Conservation (phyloP, 2,113 vertebrate genomes). For the Pavo muticus region DNA sequence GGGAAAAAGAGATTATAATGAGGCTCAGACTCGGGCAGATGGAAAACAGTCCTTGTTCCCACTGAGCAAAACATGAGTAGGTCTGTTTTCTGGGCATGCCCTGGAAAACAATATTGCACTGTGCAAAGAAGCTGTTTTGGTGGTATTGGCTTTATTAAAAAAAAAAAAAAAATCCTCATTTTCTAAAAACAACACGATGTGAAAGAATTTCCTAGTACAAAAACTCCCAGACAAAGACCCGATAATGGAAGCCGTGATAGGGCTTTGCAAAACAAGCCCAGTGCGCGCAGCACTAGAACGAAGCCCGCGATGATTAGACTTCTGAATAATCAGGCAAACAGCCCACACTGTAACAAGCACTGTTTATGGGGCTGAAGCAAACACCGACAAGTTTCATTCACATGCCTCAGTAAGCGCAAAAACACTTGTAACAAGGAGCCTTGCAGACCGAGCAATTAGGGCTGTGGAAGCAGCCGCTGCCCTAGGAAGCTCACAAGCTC, state of each 20-base stretch:
- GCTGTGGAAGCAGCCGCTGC: conserved; percentile 46
- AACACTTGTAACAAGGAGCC: conserved; percentile 42
- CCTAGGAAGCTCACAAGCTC: neutral
- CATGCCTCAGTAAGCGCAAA: conserved; percentile 59
- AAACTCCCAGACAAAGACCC: neutral
- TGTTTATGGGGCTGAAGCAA: conserved; percentile 44
- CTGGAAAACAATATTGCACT: conserved; percentile 16
- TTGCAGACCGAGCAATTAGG: conserved; percentile 49
- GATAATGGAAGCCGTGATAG: conserved; percentile 4
- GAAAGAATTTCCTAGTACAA: conserved; percentile 21
- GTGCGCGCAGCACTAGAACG: neutral
- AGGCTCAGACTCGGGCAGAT: neutral
- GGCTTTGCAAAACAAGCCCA: conserved; percentile 33
- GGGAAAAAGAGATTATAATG: neutral
- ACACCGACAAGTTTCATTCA: conserved; percentile 54
- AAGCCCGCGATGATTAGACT: neutral
- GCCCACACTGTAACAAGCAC: conserved; percentile 16
- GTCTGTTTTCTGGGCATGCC: neutral
- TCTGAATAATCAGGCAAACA: conserved; percentile 51
- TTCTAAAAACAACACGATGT: neutral
- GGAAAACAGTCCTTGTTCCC: neutral
- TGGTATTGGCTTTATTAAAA: neutral
- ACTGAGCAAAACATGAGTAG: neutral
- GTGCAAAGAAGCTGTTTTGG: neutral
- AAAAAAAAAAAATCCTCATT: neutral